Conservation (phyloP, 2,888 invertebrate species). For the Rhodophaea formosa region DNA sequence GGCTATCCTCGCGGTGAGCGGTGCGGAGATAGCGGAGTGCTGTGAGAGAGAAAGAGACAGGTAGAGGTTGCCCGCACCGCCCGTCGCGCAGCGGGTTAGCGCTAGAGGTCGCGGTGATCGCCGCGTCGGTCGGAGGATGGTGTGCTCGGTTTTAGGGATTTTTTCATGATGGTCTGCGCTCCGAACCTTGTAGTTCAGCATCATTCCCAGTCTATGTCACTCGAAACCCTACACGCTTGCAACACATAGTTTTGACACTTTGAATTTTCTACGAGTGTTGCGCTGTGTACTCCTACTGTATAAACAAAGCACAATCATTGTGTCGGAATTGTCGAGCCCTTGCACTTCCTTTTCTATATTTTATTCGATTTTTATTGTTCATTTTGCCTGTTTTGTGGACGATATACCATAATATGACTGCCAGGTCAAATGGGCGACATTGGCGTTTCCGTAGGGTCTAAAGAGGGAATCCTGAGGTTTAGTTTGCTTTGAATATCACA, state of each 20-base stretch:
- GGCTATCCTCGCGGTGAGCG: conserved; percentile 2
- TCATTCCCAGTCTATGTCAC: conserved; percentile 14
- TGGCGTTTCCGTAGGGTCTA: too few relatives aligned
- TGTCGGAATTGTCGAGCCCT: conserved; percentile 7
- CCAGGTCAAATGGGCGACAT: neutral
- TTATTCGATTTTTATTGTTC: neutral
- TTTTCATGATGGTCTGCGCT: conserved; percentile 46
- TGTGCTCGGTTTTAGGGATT: conserved; percentile 58
- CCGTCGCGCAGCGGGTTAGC: conserved; percentile 1
- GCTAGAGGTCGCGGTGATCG: conserved; percentile 32
- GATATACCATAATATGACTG: neutral
- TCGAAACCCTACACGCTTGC: conserved; percentile 19
- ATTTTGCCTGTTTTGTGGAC: conserved; percentile 8
- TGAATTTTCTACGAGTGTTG: conserved; percentile 7
- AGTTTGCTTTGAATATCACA: too few relatives aligned
- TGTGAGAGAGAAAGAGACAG: conserved; percentile 35
- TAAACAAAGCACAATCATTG: conserved; percentile 7
- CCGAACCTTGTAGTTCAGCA: conserved; percentile 22
- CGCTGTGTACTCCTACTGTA: conserved; percentile 8
- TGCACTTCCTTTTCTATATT: conserved; percentile 1
- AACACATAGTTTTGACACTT: conserved; percentile 15
- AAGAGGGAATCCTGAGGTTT: too few relatives aligned
- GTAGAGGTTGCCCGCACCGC: conserved; percentile 11
- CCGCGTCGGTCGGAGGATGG: conserved; percentile 79
- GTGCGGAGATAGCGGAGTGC: conserved; percentile 1